These are phyloP conservation scores for Reinhardtius hippoglossoides DNA, from an alignment of 2,113 vertebrate genomes.

Conservation along the genomic window DNA sequence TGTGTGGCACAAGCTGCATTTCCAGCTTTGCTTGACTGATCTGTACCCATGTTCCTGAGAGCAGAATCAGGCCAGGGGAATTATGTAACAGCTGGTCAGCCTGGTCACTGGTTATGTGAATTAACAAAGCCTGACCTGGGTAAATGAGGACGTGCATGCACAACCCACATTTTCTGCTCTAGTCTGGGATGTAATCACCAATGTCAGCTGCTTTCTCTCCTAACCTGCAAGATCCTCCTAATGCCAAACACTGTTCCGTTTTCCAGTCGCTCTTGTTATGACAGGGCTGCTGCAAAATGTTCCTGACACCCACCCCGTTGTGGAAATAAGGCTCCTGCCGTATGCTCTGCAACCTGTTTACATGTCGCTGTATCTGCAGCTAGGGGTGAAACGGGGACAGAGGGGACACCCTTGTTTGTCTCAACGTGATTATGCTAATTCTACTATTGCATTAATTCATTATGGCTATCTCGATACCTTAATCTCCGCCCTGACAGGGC, in stretches of 20 bases:
- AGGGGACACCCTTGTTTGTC: conserved; percentile 53
- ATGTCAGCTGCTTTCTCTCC: conserved; percentile 37
- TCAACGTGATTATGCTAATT: conserved; percentile 47
- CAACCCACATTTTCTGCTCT: conserved; percentile 27
- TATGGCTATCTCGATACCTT: background rate
- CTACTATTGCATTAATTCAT: conserved; percentile 32
- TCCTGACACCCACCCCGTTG: conserved; percentile 70
- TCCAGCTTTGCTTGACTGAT: conserved; percentile 33
- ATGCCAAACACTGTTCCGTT: conserved; percentile 16
- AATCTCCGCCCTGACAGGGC: conserved; percentile 23
- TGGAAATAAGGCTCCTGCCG: conserved; percentile 55
- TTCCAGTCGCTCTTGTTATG: conserved; percentile 55
- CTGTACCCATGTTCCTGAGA: conserved; percentile 41
- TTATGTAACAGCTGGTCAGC: conserved; percentile 79
- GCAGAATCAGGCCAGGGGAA: conserved; percentile 51
- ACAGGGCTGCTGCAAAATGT: conserved; percentile 61
- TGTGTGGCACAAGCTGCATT: background rate
- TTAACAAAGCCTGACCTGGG: conserved; percentile 57
- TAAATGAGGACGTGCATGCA: conserved; percentile 33
- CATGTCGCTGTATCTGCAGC: conserved; percentile 61
- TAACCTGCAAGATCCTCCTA: conserved; percentile 20
- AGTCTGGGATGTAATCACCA: conserved; percentile 7
- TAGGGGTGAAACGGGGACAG: conserved; percentile 52
- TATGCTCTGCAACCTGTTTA: conserved; percentile 74
- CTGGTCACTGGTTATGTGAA: conserved; percentile 64